phyloP scores from a whole-genome alignment of 2,113 vertebrate genomes.

The Cervus canadensis region DNA sequence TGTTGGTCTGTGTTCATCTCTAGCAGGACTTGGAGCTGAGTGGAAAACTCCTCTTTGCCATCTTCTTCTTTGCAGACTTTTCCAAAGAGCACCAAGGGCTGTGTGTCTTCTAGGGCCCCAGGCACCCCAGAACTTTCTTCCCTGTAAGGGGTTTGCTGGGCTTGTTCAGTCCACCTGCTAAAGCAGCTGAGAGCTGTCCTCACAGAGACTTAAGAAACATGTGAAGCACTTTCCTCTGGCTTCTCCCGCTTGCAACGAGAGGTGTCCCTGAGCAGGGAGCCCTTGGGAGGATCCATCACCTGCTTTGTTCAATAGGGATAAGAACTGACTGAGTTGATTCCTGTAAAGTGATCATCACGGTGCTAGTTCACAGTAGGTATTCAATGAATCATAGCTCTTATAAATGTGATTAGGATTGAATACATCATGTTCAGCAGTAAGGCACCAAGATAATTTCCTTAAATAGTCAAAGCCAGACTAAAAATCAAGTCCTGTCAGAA shows the following conservation, averaged over 20 bases:
- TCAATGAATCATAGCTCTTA: background rate
- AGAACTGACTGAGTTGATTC: background rate
- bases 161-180: no score
- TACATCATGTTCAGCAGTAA: background rate
- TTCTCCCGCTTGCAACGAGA: fast-evolving
- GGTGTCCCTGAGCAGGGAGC: background rate
- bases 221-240: background rate
- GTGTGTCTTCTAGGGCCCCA: background rate
- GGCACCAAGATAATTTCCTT: background rate
- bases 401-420: background rate
- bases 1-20: background rate
- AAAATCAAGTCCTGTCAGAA: background rate
- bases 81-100: background rate
- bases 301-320: background rate
- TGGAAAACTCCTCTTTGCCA: background rate
- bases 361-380: background rate
- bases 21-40: background rate
- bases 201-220: background rate
- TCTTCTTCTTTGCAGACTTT: background rate
- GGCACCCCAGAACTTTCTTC: background rate
- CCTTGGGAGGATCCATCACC: background rate
- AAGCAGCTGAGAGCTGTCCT: no score
- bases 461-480: background rate
- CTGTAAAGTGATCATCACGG: background rate
- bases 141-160: background rate